These are phyloP conservation scores for Diplosoma virens DNA, from an alignment of 23 tunicate genomes.

Conservation along the genomic window DNA sequence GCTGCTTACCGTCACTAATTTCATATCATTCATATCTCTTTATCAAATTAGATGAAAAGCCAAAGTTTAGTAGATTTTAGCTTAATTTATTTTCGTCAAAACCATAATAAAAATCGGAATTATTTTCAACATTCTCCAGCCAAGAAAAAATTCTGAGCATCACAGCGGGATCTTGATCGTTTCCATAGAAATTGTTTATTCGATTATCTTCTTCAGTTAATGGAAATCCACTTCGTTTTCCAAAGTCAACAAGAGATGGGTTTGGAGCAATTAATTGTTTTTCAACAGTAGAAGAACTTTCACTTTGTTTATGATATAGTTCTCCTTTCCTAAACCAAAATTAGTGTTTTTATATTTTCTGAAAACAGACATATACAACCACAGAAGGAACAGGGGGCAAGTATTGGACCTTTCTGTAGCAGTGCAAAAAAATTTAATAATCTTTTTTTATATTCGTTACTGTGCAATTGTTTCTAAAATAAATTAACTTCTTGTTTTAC, in stretches of 20 bases:
- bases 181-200: neutral
- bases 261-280: constrained; percentile 4
- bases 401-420: too few relatives aligned
- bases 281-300: neutral
- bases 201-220: neutral
- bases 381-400: too few relatives aligned
- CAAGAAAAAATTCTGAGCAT: constrained; percentile 31
- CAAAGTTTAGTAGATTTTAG: too few relatives aligned
- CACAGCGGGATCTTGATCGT: constrained; percentile 30
- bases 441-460: too few relatives aligned
- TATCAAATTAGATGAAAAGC: too few relatives aligned
- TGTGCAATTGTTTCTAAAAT: too few relatives aligned
- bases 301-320: neutral
- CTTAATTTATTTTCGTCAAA: neutral
- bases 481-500: too few relatives aligned
- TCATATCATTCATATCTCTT: too few relatives aligned
- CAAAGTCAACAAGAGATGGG: constrained; percentile 16
- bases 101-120: constrained; percentile 40
- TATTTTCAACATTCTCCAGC: constrained; percentile 40
- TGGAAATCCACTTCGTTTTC: neutral
- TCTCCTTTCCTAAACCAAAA: neutral
- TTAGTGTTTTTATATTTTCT: too few relatives aligned
- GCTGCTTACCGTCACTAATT: too few relatives aligned
- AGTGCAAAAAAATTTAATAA: too few relatives aligned
- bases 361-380: too few relatives aligned